These are phyloP conservation scores for Salarias fasciatus DNA, from an alignment of 2,797 vertebrate species.

Conservation along the genomic window DNA sequence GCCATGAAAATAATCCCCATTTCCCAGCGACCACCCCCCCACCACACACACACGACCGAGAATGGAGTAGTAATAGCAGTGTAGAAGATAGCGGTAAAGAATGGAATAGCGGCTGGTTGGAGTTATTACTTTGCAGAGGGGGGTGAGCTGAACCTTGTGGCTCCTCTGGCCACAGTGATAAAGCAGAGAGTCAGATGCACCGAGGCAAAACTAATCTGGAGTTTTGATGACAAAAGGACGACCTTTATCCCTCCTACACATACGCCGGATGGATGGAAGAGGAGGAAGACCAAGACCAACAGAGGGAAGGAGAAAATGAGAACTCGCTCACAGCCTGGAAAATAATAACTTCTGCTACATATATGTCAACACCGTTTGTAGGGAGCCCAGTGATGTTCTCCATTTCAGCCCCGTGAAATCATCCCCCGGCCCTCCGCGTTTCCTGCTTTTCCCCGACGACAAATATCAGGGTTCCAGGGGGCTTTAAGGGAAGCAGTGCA, in stretches of 20 bases:
- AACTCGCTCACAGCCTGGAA: constrained; percentile 61
- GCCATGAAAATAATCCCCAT: constrained; percentile 63
- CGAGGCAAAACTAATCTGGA: constrained; percentile 84
- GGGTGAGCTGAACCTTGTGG: constrained; percentile 74
- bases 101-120: constrained; percentile 66
- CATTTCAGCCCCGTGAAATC: constrained; percentile 62
- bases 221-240: constrained; percentile 82
- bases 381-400: constrained; percentile 61
- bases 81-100: constrained; percentile 64
- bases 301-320: constrained; percentile 66
- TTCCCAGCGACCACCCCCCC: background rate
- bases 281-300: constrained; percentile 47
- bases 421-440: constrained; percentile 30
- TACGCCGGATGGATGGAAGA: constrained; percentile 62
- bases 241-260: constrained; percentile 82
- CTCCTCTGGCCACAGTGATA: constrained; percentile 79
- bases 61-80: constrained; percentile 67
- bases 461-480: constrained; percentile 68
- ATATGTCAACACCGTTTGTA: constrained; percentile 71
- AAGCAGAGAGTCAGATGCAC: constrained; percentile 78
- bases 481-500: constrained; percentile 54
- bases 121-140: constrained; percentile 75
- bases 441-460: constrained; percentile 66
- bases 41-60: constrained; percentile 13
- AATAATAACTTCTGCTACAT: constrained; percentile 79